Evolutionary conservation across 2,888 invertebrate species (phyloP).

Genomic region (Drosophila quasianomalipes): DNA sequence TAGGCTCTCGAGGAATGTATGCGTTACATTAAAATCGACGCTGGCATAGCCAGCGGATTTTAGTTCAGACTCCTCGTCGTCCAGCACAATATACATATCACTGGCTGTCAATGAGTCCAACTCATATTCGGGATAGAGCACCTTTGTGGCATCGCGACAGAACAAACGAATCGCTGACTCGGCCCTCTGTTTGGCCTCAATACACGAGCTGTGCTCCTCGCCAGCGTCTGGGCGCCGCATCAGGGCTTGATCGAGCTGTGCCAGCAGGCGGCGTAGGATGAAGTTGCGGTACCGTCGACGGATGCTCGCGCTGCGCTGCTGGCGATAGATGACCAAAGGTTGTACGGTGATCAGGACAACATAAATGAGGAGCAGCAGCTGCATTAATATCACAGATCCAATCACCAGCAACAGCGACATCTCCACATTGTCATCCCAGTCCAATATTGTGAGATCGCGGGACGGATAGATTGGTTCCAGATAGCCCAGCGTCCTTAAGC

Average conservation of each 20-base stretch:
- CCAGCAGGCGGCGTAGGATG: conserved; percentile 56
- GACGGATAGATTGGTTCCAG: conserved; percentile 6
- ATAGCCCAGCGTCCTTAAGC: conserved; percentile 11
- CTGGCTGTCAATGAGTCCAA: conserved; percentile 19
- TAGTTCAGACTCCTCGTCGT: conserved; percentile 46
- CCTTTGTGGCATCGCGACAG: conserved; percentile 44
- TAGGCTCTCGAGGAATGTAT: conserved; percentile 44
- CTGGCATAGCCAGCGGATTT: conserved; percentile 41
- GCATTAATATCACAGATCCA: conserved; percentile 33
- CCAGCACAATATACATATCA: conserved; percentile 47
- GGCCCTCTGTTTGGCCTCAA: conserved; percentile 19
- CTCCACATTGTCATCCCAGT: conserved; percentile 38
- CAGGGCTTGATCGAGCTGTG: conserved; percentile 45
- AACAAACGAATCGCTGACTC: conserved; percentile 50
- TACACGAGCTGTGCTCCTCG: conserved; percentile 22
- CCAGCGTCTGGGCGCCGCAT: background rate
- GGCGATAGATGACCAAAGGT: conserved; percentile 24
- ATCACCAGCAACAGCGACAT: conserved; percentile 39
- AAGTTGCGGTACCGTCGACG: conserved; percentile 49
- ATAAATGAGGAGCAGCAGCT: conserved; percentile 44
- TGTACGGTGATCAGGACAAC: conserved; percentile 29
- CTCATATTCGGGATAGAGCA: conserved; percentile 48
- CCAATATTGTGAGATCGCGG: conserved; percentile 6
- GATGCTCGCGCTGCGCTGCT: conserved; percentile 27
- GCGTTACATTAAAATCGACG: conserved; percentile 41